Conservation (phyloP, 2,888 invertebrate species). For the Campoplex capitator region DNA sequence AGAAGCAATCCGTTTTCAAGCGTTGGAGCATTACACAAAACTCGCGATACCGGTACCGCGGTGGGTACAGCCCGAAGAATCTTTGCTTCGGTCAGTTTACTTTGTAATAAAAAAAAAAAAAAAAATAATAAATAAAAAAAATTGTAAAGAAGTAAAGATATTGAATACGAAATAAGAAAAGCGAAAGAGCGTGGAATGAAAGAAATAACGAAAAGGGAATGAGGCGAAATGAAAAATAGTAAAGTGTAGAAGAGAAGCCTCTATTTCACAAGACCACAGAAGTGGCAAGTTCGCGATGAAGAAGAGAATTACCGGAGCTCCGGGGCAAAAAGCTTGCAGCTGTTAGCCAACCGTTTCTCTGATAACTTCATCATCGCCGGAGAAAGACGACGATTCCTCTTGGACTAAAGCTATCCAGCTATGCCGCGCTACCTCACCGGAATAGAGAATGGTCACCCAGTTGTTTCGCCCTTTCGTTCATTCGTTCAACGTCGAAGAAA, state of each 20-base stretch:
- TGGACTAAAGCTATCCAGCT: conserved; percentile 9
- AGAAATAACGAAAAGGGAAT: conserved; percentile 19
- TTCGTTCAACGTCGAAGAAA: conserved; percentile 13
- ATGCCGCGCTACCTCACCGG: conserved; percentile 26
- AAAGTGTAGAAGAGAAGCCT: neutral
- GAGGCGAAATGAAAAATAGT: conserved; percentile 50
- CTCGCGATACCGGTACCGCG: conserved; percentile 45
- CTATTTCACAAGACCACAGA: conserved; percentile 11
- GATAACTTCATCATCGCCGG: conserved; percentile 72
- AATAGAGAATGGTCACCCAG: conserved; percentile 49
- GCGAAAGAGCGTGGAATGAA: conserved; percentile 20
- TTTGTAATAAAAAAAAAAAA: conserved; percentile 17
- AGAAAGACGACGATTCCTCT: conserved; percentile 24
- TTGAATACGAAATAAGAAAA: neutral
- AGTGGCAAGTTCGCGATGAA: conserved; percentile 63
- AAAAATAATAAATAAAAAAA: neutral
- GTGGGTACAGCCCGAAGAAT: conserved; percentile 32
- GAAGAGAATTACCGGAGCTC: conserved; percentile 62
- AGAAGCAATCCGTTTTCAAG: conserved; percentile 56
- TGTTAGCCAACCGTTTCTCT: conserved; percentile 70
- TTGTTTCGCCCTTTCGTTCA: conserved; percentile 10
- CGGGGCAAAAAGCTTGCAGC: conserved; percentile 71
- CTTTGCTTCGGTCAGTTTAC: conserved; percentile 41
- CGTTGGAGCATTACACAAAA: conserved; percentile 21
- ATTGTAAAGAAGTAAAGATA: no score